Conservation (phyloP, 2,113 vertebrate genomes). For the Eleginops maclovinus region DNA sequence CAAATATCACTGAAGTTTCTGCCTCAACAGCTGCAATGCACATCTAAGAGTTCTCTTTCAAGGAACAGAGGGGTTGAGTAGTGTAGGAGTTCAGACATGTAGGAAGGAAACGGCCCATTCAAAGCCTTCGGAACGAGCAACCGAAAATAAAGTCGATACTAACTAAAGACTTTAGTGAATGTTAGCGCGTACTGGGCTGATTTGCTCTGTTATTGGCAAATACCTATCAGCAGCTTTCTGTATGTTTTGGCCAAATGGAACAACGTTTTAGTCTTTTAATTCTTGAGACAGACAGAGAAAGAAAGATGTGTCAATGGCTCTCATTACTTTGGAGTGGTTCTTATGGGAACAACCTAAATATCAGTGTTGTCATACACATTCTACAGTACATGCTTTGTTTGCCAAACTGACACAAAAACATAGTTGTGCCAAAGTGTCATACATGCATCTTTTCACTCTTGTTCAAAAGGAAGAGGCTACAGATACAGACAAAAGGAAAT, state of each 20-base stretch:
- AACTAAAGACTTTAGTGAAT: neutral
- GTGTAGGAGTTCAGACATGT: constrained; percentile 14
- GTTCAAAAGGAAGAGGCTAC: neutral
- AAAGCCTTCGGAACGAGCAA: constrained; percentile 17
- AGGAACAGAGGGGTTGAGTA: neutral
- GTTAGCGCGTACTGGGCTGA: neutral
- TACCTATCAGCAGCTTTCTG: constrained; percentile 4
- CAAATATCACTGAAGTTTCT: neutral
- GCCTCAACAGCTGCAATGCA: neutral
- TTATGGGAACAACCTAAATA: neutral
- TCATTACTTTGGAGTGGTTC: neutral
- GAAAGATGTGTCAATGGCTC: neutral
- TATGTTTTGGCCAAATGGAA: neutral
- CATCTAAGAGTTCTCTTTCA: constrained; percentile 15
- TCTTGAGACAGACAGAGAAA: neutral
- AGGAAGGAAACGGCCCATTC: neutral
- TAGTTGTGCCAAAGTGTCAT: neutral
- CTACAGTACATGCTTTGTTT: neutral
- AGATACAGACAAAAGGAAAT: neutral
- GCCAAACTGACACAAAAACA: neutral
- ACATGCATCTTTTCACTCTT: neutral
- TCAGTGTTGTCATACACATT: neutral
- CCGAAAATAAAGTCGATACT: neutral
- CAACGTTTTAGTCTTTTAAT: neutral
- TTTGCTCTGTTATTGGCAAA: neutral